These are phyloP conservation scores for Dryomyza anilis DNA, from an alignment of 2,888 invertebrate species.

Conservation along the genomic window DNA sequence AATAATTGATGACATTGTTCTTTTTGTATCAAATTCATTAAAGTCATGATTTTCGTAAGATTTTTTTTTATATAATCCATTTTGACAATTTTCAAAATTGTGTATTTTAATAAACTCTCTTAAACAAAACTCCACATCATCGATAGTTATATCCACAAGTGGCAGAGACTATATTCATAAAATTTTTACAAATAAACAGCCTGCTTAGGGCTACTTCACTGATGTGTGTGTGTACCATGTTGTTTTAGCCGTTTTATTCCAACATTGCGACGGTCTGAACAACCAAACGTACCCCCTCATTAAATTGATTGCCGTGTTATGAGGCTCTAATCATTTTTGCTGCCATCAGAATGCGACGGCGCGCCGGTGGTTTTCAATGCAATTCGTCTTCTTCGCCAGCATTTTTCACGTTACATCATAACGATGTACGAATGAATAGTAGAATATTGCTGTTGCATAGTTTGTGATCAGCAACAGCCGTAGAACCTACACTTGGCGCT, in stretches of 20 bases:
- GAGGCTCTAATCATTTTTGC: constrained; percentile 44
- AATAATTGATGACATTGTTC: too few species aligned
- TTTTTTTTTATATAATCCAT: too few species aligned
- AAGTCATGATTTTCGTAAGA: too few species aligned
- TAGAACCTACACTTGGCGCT: constrained; percentile 29
- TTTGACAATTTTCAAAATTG: too few species aligned
- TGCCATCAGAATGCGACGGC: constrained; percentile 25
- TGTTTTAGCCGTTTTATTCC: constrained; percentile 17
- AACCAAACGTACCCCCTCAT: constrained; percentile 43
- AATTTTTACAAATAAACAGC: constrained; percentile 18
- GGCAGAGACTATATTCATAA: too few species aligned
- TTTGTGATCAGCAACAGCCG: background rate
- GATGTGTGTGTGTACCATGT: background rate
- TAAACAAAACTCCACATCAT: too few species aligned
- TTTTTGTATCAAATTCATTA: too few species aligned
- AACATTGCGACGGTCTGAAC: too few species aligned
- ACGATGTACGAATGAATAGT: constrained; percentile 31
- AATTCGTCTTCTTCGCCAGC: constrained; percentile 7
- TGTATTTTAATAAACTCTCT: too few species aligned
- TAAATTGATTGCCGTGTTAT: constrained; percentile 50
- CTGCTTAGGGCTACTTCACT: background rate
- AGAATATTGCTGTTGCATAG: constrained; percentile 15
- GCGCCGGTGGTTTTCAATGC: constrained; percentile 31
- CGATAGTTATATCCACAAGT: too few species aligned
- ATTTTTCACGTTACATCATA: constrained; percentile 22